phyloP scores from a whole-genome alignment of 2,113 vertebrate species.

The Collichthys lucidus region DNA sequence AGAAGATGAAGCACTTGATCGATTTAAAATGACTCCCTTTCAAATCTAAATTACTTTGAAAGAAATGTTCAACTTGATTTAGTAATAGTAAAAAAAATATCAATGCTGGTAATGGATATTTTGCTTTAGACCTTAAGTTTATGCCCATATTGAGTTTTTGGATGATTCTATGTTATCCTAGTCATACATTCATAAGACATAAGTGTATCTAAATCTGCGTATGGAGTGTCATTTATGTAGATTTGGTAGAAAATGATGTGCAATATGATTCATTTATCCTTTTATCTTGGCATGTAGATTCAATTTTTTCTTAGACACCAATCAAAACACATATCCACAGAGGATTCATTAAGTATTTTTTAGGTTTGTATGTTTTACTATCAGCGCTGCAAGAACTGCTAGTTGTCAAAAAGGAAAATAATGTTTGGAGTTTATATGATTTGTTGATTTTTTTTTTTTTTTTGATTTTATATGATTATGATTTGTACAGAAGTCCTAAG shows the following conservation, averaged over 20 bases:
- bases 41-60: neutral
- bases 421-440: too few species aligned
- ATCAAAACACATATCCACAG: neutral
- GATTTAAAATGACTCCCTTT: neutral
- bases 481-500: too few species aligned
- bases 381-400: neutral
- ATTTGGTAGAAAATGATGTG: too few species aligned
- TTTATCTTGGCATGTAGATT: too few species aligned
- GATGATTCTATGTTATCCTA: neutral
- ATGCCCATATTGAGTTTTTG: neutral
- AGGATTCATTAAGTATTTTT: neutral
- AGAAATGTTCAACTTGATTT: neutral
- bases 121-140: neutral
- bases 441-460: too few species aligned
- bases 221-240: neutral
- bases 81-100: neutral
- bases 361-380: too few species aligned
- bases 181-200: neutral
- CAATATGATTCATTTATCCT: too few species aligned
- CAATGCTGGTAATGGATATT: neutral
- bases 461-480: too few species aligned
- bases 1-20: neutral
- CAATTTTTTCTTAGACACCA: too few species aligned
- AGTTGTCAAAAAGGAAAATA: neutral
- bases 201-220: neutral